These are phyloP conservation scores for Tribolium madens DNA, from an alignment of 1,140 invertebrate genomes.

Conservation along the genomic window DNA sequence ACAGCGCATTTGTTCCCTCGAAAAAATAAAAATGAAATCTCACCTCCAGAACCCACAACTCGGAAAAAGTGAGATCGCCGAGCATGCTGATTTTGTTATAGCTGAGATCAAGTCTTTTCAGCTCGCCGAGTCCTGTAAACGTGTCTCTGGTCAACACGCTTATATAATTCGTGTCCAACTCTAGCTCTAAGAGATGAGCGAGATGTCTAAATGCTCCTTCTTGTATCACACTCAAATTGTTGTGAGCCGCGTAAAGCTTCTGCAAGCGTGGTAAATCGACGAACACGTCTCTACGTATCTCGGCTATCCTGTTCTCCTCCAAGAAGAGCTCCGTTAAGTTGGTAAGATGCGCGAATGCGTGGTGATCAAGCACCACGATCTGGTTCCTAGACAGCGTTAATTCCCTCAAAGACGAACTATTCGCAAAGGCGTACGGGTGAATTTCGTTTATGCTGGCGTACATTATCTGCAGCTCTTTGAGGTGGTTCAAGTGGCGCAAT, in stretches of 20 bases:
- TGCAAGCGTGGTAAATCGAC: conserved; percentile 70
- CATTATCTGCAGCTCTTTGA: conserved; percentile 75
- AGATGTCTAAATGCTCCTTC: conserved; percentile 72
- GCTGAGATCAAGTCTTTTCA: conserved; percentile 70
- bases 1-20: neutral
- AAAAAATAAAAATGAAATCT: conserved; percentile 47
- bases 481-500: conserved; percentile 73
- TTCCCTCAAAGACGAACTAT: conserved; percentile 75
- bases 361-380: conserved; percentile 73
- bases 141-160: conserved; percentile 69
- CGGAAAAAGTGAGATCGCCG: conserved; percentile 75
- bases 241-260: conserved; percentile 70
- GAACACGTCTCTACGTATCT: conserved; percentile 73
- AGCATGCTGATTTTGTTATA: conserved; percentile 71
- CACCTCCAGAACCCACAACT: conserved; percentile 73
- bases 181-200: conserved; percentile 69
- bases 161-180: conserved; percentile 71
- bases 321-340: conserved; percentile 70
- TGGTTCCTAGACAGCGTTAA: conserved; percentile 76
- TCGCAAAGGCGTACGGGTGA: conserved; percentile 76
- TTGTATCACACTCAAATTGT: conserved; percentile 72
- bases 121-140: conserved; percentile 69
- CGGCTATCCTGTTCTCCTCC: conserved; percentile 72
- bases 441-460: conserved; percentile 79
- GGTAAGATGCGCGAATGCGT: conserved; percentile 74